phyloP scores from a whole-genome alignment of 2,113 vertebrate genomes.

The human region DNA sequence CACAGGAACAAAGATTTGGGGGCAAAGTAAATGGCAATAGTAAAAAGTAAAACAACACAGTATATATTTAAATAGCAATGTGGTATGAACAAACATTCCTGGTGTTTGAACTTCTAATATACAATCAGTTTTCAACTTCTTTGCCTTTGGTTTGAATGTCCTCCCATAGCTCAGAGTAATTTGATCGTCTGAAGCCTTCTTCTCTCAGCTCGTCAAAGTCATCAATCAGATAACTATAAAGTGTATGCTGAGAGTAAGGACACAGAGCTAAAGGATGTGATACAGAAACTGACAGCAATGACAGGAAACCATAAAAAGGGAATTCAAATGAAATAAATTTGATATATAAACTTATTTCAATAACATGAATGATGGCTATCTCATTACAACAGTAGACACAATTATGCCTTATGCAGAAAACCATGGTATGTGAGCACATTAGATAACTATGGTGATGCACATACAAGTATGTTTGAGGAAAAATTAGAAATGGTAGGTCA shows the following conservation, averaged over 20 bases:
- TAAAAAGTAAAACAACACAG: not conserved
- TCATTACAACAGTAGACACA: not conserved
- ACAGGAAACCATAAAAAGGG: not conserved
- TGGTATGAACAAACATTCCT: not conserved
- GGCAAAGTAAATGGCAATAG: not conserved
- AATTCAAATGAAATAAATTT: constrained; percentile 1
- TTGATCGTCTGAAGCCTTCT: too few relatives aligned
- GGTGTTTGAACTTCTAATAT: not conserved
- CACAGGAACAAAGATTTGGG: not conserved
- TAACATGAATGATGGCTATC: not conserved
- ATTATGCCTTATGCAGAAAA: not conserved
- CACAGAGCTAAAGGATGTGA: not conserved
- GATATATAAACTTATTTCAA: not conserved
- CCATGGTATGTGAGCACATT: not conserved
- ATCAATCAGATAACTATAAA: not conserved
- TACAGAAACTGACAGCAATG: not conserved
- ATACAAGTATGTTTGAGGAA: not conserved
- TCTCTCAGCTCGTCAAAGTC: too few relatives aligned
- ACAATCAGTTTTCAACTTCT: not conserved
- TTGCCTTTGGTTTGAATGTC: too few relatives aligned
- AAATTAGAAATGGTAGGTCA: not conserved
- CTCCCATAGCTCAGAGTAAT: too few relatives aligned
- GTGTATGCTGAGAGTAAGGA: not conserved
- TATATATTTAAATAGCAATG: constrained; percentile 7
- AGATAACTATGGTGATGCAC: not conserved